These are phyloP conservation scores for Lasioglossum marginatum DNA, from an alignment of 2,888 invertebrate species.

Conservation along the genomic window DNA sequence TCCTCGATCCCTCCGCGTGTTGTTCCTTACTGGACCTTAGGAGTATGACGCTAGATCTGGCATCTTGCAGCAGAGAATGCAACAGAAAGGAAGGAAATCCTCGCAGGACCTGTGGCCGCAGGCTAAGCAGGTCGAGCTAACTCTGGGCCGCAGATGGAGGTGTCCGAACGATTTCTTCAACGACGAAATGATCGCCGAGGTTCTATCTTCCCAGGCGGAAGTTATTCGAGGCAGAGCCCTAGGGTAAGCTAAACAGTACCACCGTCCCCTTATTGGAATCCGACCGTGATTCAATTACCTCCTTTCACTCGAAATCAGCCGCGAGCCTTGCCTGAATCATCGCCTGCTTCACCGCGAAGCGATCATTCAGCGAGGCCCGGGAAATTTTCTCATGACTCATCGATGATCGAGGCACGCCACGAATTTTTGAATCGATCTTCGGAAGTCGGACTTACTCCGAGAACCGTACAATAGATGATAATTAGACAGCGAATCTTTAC, in stretches of 20 bases:
- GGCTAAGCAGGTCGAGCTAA: slow-evolving; percentile 90
- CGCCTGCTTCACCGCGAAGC: background rate
- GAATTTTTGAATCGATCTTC: background rate
- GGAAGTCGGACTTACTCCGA: background rate
- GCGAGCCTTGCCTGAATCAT: background rate
- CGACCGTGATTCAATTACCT: background rate
- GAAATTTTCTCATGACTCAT: background rate
- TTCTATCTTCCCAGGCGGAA: slow-evolving; percentile 93
- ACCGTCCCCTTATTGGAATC: background rate
- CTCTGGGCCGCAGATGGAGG: slow-evolving; percentile 92
- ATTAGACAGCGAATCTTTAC: too few relatives aligned
- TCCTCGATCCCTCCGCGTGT: slow-evolving; percentile 6
- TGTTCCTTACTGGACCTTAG: background rate
- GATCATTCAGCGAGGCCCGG: background rate
- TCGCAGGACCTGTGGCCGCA: slow-evolving; percentile 86
- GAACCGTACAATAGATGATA: background rate
- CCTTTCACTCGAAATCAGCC: slow-evolving; percentile 4
- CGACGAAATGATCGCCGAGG: slow-evolving; percentile 94
- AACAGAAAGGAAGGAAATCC: slow-evolving; percentile 77
- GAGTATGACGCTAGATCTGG: slow-evolving; percentile 11
- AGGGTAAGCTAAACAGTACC: slow-evolving; percentile 88
- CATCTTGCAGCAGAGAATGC: slow-evolving; percentile 74
- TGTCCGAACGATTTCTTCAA: slow-evolving; percentile 95
- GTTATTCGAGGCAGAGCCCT: slow-evolving; percentile 93
- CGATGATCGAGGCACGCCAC: background rate